Conservation (phyloP, 2,797 vertebrate species). For the Echiichthys vipera region DNA sequence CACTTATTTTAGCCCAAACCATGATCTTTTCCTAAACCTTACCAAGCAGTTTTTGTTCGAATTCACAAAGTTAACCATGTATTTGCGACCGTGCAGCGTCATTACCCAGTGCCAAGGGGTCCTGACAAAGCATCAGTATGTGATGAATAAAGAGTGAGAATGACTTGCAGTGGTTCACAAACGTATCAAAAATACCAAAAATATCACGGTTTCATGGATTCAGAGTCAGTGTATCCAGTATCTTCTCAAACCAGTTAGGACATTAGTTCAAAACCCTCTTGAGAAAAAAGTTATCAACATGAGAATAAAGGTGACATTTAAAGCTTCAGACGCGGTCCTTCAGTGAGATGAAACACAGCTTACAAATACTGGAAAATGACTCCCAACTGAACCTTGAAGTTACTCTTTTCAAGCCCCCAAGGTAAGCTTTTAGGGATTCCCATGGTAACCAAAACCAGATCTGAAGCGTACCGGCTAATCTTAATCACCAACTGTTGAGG, state of each 20-base stretch:
- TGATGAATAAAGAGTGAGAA: too few relatives aligned
- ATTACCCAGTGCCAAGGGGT: too few relatives aligned
- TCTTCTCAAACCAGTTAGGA: slow-evolving; percentile 5
- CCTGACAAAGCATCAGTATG: too few relatives aligned
- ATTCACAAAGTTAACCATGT: too few relatives aligned
- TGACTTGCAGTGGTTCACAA: too few relatives aligned
- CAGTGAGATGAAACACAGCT: slow-evolving; percentile 25
- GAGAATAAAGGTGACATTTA: slow-evolving; percentile 61
- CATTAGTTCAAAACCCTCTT: slow-evolving; percentile 5
- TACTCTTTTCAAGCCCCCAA: background rate
- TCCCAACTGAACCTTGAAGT: slow-evolving; percentile 55
- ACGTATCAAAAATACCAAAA: too few relatives aligned
- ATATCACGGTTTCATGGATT: too few relatives aligned
- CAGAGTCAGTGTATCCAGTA: slow-evolving; percentile 8
- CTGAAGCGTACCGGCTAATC: slow-evolving; percentile 36
- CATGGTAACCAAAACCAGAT: slow-evolving; percentile 59
- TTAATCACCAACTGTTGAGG: slow-evolving; percentile 33
- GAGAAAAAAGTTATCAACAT: slow-evolving; percentile 17
- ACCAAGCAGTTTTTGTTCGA: too few relatives aligned
- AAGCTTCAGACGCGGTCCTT: slow-evolving; percentile 22
- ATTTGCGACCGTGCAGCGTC: too few relatives aligned
- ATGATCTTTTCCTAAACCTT: too few relatives aligned
- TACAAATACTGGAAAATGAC: slow-evolving; percentile 43
- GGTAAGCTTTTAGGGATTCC: slow-evolving; percentile 41
- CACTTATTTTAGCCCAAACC: too few relatives aligned